A percentile compares a stretch with the other conserved stretches of the same genome.
phyloP scores from a whole-genome alignment of 2,797 vertebrate genomes.

The Myiothlypis chrysogaster region DNA sequence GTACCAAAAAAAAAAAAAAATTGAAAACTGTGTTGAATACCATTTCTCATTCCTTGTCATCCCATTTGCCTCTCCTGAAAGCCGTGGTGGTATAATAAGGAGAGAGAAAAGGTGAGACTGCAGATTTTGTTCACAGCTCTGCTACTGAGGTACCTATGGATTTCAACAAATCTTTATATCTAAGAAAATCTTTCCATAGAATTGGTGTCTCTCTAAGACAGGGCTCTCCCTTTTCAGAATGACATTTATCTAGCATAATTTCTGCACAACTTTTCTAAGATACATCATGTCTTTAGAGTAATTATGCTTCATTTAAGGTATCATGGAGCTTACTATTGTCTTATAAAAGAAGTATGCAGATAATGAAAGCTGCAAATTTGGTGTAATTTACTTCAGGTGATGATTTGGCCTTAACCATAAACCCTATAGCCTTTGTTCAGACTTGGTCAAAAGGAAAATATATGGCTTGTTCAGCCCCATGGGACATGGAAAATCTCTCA shows the following conservation, averaged over 20 bases:
- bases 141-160: neutral
- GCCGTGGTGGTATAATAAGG: neutral
- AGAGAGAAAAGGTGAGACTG: neutral
- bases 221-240: neutral
- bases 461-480: neutral
- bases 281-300: neutral
- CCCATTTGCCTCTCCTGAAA: neutral
- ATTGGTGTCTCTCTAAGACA: neutral
- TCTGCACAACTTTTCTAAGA: neutral
- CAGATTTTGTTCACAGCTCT: neutral
- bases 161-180: neutral
- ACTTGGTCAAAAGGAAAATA: neutral
- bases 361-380: neutral
- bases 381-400: neutral
- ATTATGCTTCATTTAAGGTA: neutral
- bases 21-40: neutral
- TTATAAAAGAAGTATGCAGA: neutral
- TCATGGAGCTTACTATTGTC: neutral
- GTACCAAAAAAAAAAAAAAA: neutral
- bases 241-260: neutral
- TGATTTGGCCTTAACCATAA: neutral
- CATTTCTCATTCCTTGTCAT: neutral
- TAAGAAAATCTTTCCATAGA: neutral
- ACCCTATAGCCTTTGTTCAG: neutral
- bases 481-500: neutral